These are phyloP conservation scores for Petrophora chlorosata DNA, from an alignment of 2,888 invertebrate genomes.

Conservation along the genomic window DNA sequence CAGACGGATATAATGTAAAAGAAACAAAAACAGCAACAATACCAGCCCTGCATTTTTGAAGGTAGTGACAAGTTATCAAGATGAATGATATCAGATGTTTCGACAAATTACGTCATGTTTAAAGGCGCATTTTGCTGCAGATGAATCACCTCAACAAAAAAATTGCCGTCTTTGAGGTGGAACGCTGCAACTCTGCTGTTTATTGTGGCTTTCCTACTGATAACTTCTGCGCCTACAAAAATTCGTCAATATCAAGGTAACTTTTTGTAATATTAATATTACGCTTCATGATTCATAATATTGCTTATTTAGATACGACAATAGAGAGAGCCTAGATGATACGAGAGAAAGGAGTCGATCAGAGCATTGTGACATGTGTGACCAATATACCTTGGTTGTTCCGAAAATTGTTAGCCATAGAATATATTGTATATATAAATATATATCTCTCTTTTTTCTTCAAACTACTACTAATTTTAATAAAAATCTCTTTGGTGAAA, in stretches of 20 bases:
- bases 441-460: too few relatives aligned
- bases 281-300: too few relatives aligned
- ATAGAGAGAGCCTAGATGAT: too few relatives aligned
- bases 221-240: background rate
- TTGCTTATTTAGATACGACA: too few relatives aligned
- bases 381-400: too few relatives aligned
- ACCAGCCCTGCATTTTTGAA: slow-evolving; percentile 17
- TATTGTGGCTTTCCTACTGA: slow-evolving; percentile 2
- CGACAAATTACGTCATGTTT: slow-evolving; percentile 17
- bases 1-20: background rate
- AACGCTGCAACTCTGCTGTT: background rate
- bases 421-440: too few relatives aligned
- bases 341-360: too few relatives aligned
- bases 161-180: slow-evolving; percentile 10
- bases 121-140: slow-evolving; percentile 5
- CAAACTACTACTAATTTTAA: too few relatives aligned
- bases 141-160: slow-evolving; percentile 8
- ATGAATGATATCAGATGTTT: slow-evolving; percentile 17
- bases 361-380: too few relatives aligned
- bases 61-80: slow-evolving; percentile 18
- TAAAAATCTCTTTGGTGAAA: too few relatives aligned
- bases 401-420: too few relatives aligned
- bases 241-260: background rate
- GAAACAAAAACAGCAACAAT: slow-evolving; percentile 10
- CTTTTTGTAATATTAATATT: too few relatives aligned